phyloP scores from a whole-genome alignment of 2,888 invertebrate species.

The Thecophora atra region DNA sequence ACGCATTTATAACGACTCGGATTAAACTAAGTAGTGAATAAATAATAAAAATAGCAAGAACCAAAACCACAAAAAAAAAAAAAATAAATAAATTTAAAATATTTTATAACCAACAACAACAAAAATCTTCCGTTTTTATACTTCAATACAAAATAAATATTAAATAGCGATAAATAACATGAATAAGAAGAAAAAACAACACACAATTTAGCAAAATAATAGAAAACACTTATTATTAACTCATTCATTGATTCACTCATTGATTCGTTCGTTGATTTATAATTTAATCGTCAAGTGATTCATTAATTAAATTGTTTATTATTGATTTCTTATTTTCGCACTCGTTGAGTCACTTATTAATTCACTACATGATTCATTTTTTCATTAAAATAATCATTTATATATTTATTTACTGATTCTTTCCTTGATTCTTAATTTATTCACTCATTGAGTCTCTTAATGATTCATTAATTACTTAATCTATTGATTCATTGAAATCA shows the following conservation, averaged over 20 bases:
- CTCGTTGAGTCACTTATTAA: no score
- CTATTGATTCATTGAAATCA: no score
- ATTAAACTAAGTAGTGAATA: constrained; percentile 25
- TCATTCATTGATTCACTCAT: background rate
- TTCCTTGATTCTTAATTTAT: no score
- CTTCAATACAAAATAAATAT: constrained; percentile 6
- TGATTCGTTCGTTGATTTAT: no score
- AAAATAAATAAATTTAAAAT: background rate
- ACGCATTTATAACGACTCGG: constrained; percentile 5
- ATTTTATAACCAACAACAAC: background rate
- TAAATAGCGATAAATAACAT: constrained; percentile 5
- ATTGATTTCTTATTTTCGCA: no score
- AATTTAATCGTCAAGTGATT: no score
- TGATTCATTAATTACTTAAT: no score
- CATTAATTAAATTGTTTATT: no score
- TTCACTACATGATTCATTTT: no score
- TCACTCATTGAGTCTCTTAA: no score
- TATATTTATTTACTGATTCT: no score
- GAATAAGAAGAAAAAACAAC: background rate
- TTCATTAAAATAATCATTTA: no score
- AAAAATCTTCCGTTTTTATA: constrained; percentile 30
- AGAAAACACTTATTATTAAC: constrained; percentile 16
- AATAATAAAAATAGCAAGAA: constrained; percentile 20
- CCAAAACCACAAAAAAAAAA: background rate
- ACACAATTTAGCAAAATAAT: background rate